Evolutionary conservation across 2,113 vertebrate species (phyloP).

Genomic region (Entelurus aequoreus): DNA sequence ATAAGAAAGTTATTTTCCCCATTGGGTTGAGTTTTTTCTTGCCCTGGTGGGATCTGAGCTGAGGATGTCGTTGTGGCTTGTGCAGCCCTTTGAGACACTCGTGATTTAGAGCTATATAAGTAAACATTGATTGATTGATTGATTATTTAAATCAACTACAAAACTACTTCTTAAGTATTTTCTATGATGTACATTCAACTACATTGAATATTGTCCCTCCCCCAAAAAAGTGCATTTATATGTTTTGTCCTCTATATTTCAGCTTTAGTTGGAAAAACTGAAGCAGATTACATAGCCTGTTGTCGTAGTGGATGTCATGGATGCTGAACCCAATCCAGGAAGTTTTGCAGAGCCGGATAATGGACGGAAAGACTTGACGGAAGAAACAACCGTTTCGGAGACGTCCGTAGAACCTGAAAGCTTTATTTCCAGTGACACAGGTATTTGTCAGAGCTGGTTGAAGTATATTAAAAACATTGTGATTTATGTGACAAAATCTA

Average conservation of each 20-base stretch:
- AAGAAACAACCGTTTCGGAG: background rate
- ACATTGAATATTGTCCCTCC: no score
- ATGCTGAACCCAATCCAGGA: conserved; percentile 13
- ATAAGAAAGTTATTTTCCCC: no score
- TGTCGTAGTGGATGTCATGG: conserved; percentile 27
- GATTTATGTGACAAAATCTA: background rate
- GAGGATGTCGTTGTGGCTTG: no score
- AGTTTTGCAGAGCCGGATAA: conserved; percentile 12
- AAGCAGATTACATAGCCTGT: background rate
- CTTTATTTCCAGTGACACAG: conserved; percentile 10
- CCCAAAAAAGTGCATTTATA: background rate
- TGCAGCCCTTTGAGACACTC: no score
- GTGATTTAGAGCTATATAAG: no score
- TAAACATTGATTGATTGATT: no score
- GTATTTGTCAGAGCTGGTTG: conserved; percentile 7
- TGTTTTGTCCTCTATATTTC: background rate
- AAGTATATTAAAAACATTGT: background rate
- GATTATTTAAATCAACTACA: no score
- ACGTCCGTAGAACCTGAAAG: background rate
- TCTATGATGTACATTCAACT: no score
- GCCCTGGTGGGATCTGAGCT: no score
- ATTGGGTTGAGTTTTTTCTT: no score
- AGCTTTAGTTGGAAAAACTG: background rate
- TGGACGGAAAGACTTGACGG: conserved; percentile 1
- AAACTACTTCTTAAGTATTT: no score